Evolutionary conservation across 1,140 invertebrate species (phyloP), one percentile per base, ranked within the genome.

Genomic region (Panonychus citri): DNA sequence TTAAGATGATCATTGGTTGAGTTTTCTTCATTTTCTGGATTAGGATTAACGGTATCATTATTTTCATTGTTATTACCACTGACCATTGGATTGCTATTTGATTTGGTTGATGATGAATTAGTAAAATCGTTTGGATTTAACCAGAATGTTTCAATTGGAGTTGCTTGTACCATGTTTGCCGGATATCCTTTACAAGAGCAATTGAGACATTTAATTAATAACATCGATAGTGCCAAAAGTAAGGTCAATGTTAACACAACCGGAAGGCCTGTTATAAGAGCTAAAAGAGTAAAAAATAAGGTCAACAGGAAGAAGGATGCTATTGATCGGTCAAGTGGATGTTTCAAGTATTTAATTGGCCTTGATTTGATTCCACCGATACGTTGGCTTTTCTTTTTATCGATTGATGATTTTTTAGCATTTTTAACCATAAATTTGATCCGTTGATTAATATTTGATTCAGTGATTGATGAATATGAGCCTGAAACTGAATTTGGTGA

Each of bases 291-390:
- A 37, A 67, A 65, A 15, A 69, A 39, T 8, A 71, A 54, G 17
- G 67, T 67, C 1, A 66, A 55, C 27, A 72, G 21, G 53, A 73
- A 65, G 15, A 66, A 64, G 49, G 67, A 62, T 27, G 69, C 61
- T 3, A 73, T 66, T 49, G 66, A 71, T 54, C 70, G 68, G 55
- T 74, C 70, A 27, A 73, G 63, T 0, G 71, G 67, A 62, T 74
- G 73, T 21, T 55, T 57, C 3, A 64, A 34, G 7, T 53, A 15
- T 50, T 63, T 60, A 19, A 62, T 53, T 28, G 54, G 39, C 54
- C 24, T 15, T 8, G 54, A 55, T 34, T 55, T 46, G 24, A 55
- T 55, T 26, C 54, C 54, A 21, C 40, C 39, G n/a, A 37, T 17
- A 51, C 25, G 12, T 1, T 26, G 13, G 49, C 24, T 5, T 51